phyloP scores from a whole-genome alignment of 2,888 invertebrate species.

The Ectemnius lituratus region DNA sequence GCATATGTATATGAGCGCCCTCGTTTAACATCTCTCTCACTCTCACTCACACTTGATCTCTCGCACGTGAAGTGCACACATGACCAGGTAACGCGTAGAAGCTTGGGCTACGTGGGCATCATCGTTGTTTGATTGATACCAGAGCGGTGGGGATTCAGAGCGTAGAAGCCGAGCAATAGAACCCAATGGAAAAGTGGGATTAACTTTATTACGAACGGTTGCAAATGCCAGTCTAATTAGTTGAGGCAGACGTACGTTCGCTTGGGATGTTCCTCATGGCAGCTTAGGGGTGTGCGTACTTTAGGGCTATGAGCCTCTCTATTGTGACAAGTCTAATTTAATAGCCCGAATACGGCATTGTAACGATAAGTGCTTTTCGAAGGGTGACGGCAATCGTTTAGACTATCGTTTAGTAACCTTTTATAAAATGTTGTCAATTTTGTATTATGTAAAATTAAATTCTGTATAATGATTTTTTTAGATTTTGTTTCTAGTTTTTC shows the following conservation, averaged over 20 bases:
- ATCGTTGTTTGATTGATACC: conserved; percentile 39
- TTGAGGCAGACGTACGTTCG: conserved; percentile 35
- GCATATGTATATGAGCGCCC: conserved; percentile 16
- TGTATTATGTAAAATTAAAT: no score
- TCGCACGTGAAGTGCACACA: neutral
- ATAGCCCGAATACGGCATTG: neutral
- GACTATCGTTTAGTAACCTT: no score
- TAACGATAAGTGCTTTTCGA: no score
- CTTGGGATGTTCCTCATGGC: neutral
- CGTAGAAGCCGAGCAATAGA: conserved; percentile 53
- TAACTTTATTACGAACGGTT: conserved; percentile 66
- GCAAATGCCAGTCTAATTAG: conserved; percentile 68
- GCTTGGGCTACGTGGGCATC: conserved; percentile 21
- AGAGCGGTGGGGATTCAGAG: conserved; percentile 36
- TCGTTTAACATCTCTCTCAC: neutral
- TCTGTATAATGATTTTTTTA: no score
- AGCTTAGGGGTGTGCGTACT: conserved; percentile 10
- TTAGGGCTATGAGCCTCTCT: conserved; percentile 12
- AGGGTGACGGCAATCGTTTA: no score
- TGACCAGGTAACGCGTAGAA: conserved; percentile 20
- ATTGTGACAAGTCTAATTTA: conserved; percentile 36
- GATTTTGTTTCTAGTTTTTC: no score
- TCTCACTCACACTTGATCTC: no score
- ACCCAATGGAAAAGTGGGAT: conserved; percentile 63
- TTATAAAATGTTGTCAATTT: no score